phyloP scores from a whole-genome alignment of 2,113 vertebrate genomes.

The Psettodes erumei region DNA sequence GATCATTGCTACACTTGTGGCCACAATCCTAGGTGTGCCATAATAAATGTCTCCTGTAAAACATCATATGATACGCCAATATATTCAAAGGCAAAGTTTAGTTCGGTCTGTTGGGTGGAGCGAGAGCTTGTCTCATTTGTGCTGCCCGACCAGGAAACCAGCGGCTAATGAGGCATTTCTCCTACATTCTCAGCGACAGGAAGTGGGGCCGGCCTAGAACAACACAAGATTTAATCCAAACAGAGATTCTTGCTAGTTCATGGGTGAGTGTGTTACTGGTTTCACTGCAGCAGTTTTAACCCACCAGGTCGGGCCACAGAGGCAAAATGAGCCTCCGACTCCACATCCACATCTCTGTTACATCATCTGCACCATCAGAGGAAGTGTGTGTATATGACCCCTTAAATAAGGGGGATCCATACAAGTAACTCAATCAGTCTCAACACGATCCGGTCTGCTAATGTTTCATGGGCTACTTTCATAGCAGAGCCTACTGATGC shows the following conservation, averaged over 20 bases:
- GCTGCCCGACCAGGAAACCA: conserved; percentile 37
- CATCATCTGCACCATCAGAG: conserved; percentile 28
- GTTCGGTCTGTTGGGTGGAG: background rate
- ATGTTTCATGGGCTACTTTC: conserved; percentile 43
- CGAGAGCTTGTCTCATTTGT: conserved; percentile 23
- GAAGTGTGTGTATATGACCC: conserved; percentile 5
- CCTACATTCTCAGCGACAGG: conserved; percentile 39
- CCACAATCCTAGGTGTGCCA: background rate
- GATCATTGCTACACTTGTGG: background rate
- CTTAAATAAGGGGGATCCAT: conserved; percentile 33
- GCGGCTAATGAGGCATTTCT: conserved; percentile 56
- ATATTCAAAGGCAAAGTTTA: conserved; percentile 4
- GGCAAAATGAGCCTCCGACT: background rate
- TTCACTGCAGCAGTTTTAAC: conserved; percentile 2
- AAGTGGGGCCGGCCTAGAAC: conserved; percentile 43
- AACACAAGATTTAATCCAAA: conserved; percentile 24
- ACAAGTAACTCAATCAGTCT: conserved; percentile 49
- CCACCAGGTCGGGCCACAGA: conserved; percentile 10
- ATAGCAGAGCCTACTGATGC: conserved; percentile 3
- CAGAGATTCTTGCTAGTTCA: background rate
- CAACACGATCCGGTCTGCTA: conserved; percentile 53
- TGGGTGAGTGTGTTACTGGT: background rate
- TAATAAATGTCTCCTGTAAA: background rate
- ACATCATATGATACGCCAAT: background rate
- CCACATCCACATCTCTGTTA: background rate